Conservation (phyloP, 2,113 vertebrate genomes). For the Pygoscelis antarcticus region DNA sequence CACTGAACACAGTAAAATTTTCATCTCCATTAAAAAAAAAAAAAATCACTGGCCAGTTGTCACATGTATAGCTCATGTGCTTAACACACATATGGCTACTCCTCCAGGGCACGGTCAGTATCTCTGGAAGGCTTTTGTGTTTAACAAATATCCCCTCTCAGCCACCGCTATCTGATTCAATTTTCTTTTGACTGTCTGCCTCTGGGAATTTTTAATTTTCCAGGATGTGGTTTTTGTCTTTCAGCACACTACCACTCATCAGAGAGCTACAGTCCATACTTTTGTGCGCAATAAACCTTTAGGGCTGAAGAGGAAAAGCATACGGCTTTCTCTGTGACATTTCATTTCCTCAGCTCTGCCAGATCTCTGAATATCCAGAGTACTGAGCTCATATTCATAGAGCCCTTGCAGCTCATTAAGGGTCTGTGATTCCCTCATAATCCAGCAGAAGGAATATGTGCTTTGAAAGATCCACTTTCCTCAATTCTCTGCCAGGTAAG, state of each 20-base stretch:
- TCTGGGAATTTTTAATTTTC: neutral
- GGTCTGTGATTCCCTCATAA: neutral
- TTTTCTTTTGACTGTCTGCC: neutral
- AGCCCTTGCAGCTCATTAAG: neutral
- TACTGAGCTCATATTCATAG: neutral
- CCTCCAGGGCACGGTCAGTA: neutral
- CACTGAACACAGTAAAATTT: neutral
- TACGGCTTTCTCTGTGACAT: neutral
- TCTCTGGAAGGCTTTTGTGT: neutral
- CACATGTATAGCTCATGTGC: neutral
- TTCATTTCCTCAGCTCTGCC: neutral
- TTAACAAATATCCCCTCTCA: neutral
- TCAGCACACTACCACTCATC: neutral
- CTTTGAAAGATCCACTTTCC: neutral
- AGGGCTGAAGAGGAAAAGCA: neutral
- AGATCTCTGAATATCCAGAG: neutral
- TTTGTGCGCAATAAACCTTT: neutral
- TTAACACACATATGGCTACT: accelerated
- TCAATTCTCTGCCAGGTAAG: neutral
- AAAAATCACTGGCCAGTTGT: neutral
- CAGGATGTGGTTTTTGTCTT: neutral
- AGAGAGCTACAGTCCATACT: neutral
- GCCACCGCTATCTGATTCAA: neutral
- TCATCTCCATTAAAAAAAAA: neutral
- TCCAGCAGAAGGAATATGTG: neutral